Evolutionary conservation across 2,797 vertebrate species (phyloP).

Genomic region (Myoxocephalus aenaeus): DNA sequence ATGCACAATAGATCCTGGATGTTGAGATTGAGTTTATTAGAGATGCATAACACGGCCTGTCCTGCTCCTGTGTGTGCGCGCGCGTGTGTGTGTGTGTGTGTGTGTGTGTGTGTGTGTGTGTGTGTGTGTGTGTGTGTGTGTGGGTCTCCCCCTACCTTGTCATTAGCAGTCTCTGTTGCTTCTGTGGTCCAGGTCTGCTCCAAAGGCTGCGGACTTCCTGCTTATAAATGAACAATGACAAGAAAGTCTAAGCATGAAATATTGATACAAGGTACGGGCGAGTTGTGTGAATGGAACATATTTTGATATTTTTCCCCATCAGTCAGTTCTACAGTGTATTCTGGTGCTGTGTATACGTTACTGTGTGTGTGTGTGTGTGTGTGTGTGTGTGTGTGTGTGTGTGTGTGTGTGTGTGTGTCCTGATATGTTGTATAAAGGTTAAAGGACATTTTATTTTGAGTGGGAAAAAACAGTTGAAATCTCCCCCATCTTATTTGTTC

Average conservation of each 20-base stretch:
- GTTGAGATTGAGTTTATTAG: conserved; percentile 15
- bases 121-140: not conserved
- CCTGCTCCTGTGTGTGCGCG: conserved; percentile 26
- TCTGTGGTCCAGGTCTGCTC: conserved; percentile 65
- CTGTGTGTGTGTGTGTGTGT: not conserved
- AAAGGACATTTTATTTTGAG: not conserved
- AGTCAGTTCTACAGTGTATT: not conserved
- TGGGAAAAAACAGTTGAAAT: not conserved
- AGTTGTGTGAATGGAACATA: not conserved
- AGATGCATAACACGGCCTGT: conserved; percentile 40
- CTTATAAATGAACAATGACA: conserved; percentile 45
- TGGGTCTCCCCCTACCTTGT: conserved; percentile 51
- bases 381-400: not conserved
- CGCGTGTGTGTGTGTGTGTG: conserved; percentile 12
- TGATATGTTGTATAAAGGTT: not conserved
- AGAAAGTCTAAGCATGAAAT: conserved; percentile 26
- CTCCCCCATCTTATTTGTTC: not conserved
- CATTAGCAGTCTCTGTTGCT: conserved; percentile 46
- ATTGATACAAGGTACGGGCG: not conserved
- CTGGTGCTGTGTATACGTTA: not conserved
- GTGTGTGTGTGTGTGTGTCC: not conserved
- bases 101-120: conserved; percentile 28
- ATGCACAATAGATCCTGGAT: conserved; percentile 17
- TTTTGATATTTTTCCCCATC: not conserved
- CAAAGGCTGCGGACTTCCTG: conserved; percentile 62